A percentile compares a stretch with the other conserved stretches of the same genome.
Evolutionary conservation across 1,140 invertebrate genomes (phyloP).

Genomic region (Heliconius himera): DNA sequence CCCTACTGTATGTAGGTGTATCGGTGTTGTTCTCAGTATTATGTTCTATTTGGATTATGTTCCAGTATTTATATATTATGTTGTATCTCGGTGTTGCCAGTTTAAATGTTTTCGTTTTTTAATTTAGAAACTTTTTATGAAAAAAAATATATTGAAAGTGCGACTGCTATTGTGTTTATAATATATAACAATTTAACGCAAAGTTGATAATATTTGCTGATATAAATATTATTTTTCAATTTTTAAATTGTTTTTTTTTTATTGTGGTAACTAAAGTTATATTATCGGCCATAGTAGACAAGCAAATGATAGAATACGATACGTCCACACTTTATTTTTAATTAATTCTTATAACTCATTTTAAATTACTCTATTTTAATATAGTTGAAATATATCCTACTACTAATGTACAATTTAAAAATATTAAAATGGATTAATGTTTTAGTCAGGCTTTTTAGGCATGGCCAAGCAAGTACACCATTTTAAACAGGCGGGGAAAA

Average conservation of each 20-base stretch:
- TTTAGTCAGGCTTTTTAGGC: too few relatives aligned
- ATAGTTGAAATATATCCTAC: too few relatives aligned
- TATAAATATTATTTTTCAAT: not conserved
- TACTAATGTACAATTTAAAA: too few relatives aligned
- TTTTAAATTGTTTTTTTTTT: not conserved
- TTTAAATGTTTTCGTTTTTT: not conserved
- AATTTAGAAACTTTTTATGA: not conserved
- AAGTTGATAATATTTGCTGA: not conserved
- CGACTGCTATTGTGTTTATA: not conserved
- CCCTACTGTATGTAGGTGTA: slow-evolving; percentile 9
- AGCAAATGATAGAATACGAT: too few relatives aligned
- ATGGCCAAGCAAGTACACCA: too few relatives aligned
- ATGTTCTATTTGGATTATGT: slow-evolving; percentile 39
- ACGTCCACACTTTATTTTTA: too few relatives aligned
- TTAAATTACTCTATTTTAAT: too few relatives aligned
- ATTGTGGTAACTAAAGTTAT: not conserved
- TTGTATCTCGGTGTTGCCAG: slow-evolving; percentile 3
- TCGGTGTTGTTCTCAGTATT: slow-evolving; percentile 47
- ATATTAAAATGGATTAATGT: too few relatives aligned
- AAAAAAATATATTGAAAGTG: not conserved
- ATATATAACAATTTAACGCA: not conserved
- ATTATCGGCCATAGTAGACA: too few relatives aligned
- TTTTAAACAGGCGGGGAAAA: too few relatives aligned
- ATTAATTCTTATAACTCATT: too few relatives aligned
- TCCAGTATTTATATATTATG: slow-evolving; percentile 22